Evolutionary conservation across 1,140 invertebrate species (phyloP).

Genomic region (Liolophura sinensis): DNA sequence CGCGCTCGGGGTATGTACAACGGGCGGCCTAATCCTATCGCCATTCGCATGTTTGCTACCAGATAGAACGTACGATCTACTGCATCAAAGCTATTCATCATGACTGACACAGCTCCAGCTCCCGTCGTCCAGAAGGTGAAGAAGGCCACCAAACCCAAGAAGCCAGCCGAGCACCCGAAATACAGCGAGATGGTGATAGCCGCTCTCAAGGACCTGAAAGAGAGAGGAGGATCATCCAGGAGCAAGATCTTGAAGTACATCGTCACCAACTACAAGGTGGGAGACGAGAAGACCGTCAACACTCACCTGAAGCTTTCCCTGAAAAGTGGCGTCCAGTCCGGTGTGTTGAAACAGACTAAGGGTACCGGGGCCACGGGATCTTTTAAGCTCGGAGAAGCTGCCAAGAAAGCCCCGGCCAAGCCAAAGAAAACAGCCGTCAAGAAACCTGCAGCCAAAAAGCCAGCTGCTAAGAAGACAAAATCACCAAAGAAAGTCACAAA

Average conservation of each 20-base stretch:
- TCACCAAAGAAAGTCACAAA: neutral
- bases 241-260: constrained; percentile 48
- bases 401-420: constrained; percentile 6
- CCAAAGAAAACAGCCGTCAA: neutral
- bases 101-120: too few relatives aligned
- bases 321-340: neutral
- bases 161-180: constrained; percentile 13
- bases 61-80: too few relatives aligned
- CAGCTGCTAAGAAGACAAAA: neutral
- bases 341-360: constrained; percentile 22
- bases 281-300: neutral
- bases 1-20: too few relatives aligned
- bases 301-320: neutral
- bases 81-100: too few relatives aligned
- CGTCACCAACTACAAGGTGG: constrained; percentile 38
- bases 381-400: constrained; percentile 19
- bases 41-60: too few relatives aligned
- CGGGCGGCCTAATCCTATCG: too few relatives aligned
- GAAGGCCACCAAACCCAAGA: constrained; percentile 24
- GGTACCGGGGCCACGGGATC: constrained; percentile 31
- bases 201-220: constrained; percentile 15
- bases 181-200: constrained; percentile 14
- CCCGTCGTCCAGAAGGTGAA: neutral
- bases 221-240: constrained; percentile 30
- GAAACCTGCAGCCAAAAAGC: constrained; percentile 5